Evolutionary conservation across 2,888 invertebrate genomes (phyloP).

Genomic region (Disparrhopalites patrizii): DNA sequence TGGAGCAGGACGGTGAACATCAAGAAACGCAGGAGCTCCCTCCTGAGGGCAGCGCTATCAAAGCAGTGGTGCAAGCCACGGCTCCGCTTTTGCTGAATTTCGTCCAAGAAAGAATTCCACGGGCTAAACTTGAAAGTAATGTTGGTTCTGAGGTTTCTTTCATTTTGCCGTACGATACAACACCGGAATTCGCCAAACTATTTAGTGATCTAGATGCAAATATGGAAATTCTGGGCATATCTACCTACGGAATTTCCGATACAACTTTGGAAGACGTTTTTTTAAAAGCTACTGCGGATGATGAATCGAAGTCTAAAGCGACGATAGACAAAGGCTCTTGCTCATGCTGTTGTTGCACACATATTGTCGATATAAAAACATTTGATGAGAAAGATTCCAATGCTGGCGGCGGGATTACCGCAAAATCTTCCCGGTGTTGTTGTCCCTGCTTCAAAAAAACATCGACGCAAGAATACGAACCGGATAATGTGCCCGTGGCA

Average conservation of each 20-base stretch:
- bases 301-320: constrained; percentile 26
- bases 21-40: background rate
- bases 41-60: background rate
- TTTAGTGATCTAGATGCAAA: constrained; percentile 52
- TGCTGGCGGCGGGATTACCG: background rate
- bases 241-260: constrained; percentile 59
- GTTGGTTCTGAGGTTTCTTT: constrained; percentile 54
- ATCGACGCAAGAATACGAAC: background rate
- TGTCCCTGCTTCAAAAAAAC: background rate
- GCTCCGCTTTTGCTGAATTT: too few species aligned
- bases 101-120: constrained; percentile 51
- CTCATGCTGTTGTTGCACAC: background rate
- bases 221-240: constrained; percentile 52
- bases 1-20: background rate
- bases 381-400: too few species aligned
- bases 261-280: constrained; percentile 58
- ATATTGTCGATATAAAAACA: too few species aligned
- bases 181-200: constrained; percentile 48
- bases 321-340: background rate
- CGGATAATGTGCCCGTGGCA: too few species aligned
- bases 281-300: constrained; percentile 39
- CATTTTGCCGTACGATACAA: constrained; percentile 48
- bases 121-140: constrained; percentile 53
- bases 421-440: background rate
- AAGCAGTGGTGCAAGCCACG: constrained; percentile 48